Evolutionary conservation across 2,113 vertebrate genomes (phyloP).

Genomic region (Microtus montanus): DNA sequence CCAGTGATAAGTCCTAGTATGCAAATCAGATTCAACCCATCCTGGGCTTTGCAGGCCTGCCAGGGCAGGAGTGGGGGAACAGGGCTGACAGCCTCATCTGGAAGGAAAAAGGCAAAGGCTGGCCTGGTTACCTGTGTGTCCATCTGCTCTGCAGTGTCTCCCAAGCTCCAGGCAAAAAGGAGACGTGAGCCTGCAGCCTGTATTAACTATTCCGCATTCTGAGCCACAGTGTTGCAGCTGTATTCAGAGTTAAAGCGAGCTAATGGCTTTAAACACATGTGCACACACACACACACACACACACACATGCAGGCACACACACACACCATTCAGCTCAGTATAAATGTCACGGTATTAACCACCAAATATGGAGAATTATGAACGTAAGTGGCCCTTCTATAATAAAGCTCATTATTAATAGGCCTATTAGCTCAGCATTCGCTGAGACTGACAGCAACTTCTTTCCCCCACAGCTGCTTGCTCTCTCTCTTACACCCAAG

Average conservation of each 20-base stretch:
- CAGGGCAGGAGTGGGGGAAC: constrained; percentile 62
- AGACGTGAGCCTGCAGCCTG: not conserved
- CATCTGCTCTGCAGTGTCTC: constrained; percentile 2
- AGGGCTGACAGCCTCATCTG: constrained; percentile 68
- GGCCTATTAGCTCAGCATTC: constrained; percentile 76
- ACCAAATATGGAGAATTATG: constrained; percentile 78
- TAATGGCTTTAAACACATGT: constrained; percentile 68
- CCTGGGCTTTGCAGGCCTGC: constrained; percentile 67
- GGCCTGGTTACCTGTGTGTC: no score
- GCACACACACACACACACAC: not conserved
- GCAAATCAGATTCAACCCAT: constrained; percentile 84
- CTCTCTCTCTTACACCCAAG: constrained; percentile 66
- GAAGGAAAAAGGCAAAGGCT: constrained; percentile 80
- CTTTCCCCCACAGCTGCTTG: constrained; percentile 57
- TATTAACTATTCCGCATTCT: constrained; percentile 58
- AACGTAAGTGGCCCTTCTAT: constrained; percentile 77
- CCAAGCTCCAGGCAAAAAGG: constrained; percentile 3
- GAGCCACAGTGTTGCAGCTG: constrained; percentile 50
- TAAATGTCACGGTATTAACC: constrained; percentile 81
- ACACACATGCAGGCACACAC: constrained; percentile 7
- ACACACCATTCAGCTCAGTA: constrained; percentile 72
- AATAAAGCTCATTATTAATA: constrained; percentile 80
- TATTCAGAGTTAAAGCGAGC: constrained; percentile 77
- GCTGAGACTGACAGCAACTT: constrained; percentile 70
- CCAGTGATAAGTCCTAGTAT: constrained; percentile 85